A percentile compares a stretch with the other conserved stretches of the same genome.
Conservation (phyloP, 2,797 vertebrate species). For the Sternarchorhynchus goeldii region DNA sequence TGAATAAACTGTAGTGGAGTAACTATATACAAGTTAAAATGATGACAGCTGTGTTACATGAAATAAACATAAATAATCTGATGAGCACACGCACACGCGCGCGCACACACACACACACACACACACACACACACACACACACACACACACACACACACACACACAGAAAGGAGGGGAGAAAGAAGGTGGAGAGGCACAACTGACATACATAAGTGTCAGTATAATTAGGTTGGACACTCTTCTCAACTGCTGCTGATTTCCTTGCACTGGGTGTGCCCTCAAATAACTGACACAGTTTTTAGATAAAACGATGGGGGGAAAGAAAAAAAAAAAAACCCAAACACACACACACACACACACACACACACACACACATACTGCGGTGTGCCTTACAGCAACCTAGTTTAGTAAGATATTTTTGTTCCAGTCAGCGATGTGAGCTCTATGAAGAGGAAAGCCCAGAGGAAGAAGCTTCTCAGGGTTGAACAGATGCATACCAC, state of each 20-base stretch:
- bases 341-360: too few relatives aligned
- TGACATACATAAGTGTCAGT: not conserved
- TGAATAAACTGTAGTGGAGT: too few relatives aligned
- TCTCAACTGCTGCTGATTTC: slow-evolving; percentile 25
- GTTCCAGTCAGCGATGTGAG: not conserved
- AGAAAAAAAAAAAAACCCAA: not conserved
- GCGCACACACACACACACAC: too few relatives aligned
- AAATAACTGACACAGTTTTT: slow-evolving; percentile 22
- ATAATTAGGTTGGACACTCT: slow-evolving; percentile 13
- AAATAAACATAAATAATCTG: not conserved
- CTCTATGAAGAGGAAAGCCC: slow-evolving; percentile 45
- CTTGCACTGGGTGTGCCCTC: slow-evolving; percentile 18
- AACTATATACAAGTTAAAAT: too few relatives aligned
- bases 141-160: too few relatives aligned
- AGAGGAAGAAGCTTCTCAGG: slow-evolving; percentile 40
- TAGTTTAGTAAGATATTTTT: not conserved
- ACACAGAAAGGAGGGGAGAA: too few relatives aligned
- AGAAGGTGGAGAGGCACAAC: too few relatives aligned
- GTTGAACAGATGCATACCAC: slow-evolving; percentile 48
- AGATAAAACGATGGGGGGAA: not conserved
- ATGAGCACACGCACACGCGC: too few relatives aligned
- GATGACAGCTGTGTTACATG: too few relatives aligned
- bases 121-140: too few relatives aligned
- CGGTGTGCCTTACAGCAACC: not conserved
- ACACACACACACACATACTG: not conserved